A percentile compares a stretch with the other conserved stretches of the same genome.
phyloP scores from a whole-genome alignment of 2,888 invertebrate species.

The Cecidostiba fungosa region DNA sequence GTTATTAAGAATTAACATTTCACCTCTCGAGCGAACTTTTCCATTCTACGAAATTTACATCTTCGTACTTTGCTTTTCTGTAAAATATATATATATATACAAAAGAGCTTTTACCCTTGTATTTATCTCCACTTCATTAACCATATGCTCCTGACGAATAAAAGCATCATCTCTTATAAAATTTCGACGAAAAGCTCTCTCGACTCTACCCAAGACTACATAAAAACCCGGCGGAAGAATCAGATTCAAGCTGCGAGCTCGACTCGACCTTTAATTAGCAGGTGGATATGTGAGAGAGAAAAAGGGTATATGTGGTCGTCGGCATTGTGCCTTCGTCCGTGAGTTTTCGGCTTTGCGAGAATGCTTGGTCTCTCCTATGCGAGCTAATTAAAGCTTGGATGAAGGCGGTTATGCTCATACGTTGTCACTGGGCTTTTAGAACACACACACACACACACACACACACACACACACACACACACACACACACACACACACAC shows the following conservation, averaged over 20 bases:
- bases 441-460: too few relatives aligned
- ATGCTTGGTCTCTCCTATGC: background rate
- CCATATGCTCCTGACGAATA: background rate
- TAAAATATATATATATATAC: background rate
- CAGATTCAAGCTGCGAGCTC: background rate
- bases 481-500: too few relatives aligned
- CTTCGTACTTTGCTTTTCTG: too few relatives aligned
- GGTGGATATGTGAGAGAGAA: background rate
- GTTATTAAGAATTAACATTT: background rate
- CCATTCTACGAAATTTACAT: too few relatives aligned
- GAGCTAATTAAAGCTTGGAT: slow-evolving; percentile 42
- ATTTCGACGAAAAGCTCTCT: slow-evolving; percentile 3
- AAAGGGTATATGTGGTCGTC: background rate
- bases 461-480: too few relatives aligned
- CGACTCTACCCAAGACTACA: background rate
- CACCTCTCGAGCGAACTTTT: background rate
- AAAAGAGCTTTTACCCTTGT: background rate
- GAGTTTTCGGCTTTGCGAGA: slow-evolving; percentile 28
- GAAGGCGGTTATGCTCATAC: background rate
- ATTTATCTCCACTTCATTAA: background rate
- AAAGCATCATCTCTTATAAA: slow-evolving; percentile 19
- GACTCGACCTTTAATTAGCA: slow-evolving; percentile 50
- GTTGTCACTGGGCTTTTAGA: background rate
- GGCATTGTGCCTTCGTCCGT: slow-evolving; percentile 4
- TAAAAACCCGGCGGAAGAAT: slow-evolving; percentile 27